These are phyloP conservation scores for Cryptophagus acutangulus DNA, from an alignment of 2,888 invertebrate species.

Conservation along the genomic window DNA sequence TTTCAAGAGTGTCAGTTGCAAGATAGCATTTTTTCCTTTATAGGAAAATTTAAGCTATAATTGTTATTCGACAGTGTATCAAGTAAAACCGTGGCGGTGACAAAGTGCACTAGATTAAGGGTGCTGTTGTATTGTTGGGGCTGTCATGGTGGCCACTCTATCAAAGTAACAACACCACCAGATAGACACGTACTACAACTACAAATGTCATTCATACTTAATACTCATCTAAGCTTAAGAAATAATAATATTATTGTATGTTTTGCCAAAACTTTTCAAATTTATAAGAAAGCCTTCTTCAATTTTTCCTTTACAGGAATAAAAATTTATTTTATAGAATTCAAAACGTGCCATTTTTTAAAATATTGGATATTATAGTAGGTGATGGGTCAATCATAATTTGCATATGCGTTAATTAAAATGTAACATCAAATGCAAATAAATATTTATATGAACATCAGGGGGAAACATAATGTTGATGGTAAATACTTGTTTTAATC, in stretches of 20 bases:
- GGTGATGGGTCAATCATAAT: too few relatives aligned
- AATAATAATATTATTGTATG: too few relatives aligned
- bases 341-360: too few relatives aligned
- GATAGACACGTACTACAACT: conserved; percentile 31
- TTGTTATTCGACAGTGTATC: conserved; percentile 25
- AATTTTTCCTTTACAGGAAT: too few relatives aligned
- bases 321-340: too few relatives aligned
- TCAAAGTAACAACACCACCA: conserved; percentile 35
- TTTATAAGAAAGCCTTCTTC: too few relatives aligned
- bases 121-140: conserved; percentile 35
- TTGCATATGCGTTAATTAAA: too few relatives aligned
- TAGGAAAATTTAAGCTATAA: conserved; percentile 5
- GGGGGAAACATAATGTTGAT: conserved; percentile 11
- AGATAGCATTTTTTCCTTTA: not conserved
- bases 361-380: too few relatives aligned
- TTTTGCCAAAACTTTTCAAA: too few relatives aligned
- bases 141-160: conserved; percentile 45
- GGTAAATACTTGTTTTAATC: conserved; percentile 20
- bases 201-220: conserved; percentile 34
- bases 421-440: conserved; percentile 14
- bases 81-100: conserved; percentile 37
- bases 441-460: conserved; percentile 13
- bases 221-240: too few relatives aligned
- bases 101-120: conserved; percentile 45
- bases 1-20: conserved; percentile 2